Conservation (phyloP, 2,113 vertebrate species). For the Leuciscus idus region DNA sequence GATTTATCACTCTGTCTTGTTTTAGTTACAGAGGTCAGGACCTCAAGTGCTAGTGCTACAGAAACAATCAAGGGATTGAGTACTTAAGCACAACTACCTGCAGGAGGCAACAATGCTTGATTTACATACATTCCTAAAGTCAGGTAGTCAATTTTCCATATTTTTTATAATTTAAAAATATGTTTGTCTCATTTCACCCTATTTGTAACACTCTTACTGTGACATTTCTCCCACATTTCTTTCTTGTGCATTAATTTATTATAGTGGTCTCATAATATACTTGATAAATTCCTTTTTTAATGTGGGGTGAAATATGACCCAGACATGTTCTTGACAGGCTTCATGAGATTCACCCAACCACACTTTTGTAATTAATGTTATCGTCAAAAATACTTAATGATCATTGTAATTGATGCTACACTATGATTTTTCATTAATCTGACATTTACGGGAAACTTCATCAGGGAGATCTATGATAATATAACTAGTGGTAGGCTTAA, state of each 20-base stretch:
- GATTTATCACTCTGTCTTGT: neutral
- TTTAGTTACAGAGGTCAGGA: neutral
- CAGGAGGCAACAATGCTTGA: conserved; percentile 39
- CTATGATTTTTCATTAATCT: neutral
- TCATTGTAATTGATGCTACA: neutral
- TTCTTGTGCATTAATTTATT: too few relatives aligned
- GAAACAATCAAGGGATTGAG: neutral
- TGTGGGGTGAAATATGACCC: neutral
- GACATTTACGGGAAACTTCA: neutral
- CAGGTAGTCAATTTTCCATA: neutral
- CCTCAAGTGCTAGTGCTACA: neutral
- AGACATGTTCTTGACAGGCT: neutral
- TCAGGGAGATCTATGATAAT: neutral
- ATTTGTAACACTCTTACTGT: neutral
- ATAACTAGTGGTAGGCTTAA: neutral
- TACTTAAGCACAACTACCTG: conserved; percentile 23
- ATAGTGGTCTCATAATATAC: neutral
- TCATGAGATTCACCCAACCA: neutral
- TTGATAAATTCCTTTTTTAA: neutral
- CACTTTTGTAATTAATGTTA: neutral
- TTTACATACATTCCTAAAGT: neutral
- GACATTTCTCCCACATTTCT: neutral
- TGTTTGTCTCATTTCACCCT: neutral
- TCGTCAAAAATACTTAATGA: neutral
- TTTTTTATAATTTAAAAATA: neutral